Conservation (phyloP, 1,140 invertebrate genomes). For the Thalassaphorura encarpata region DNA sequence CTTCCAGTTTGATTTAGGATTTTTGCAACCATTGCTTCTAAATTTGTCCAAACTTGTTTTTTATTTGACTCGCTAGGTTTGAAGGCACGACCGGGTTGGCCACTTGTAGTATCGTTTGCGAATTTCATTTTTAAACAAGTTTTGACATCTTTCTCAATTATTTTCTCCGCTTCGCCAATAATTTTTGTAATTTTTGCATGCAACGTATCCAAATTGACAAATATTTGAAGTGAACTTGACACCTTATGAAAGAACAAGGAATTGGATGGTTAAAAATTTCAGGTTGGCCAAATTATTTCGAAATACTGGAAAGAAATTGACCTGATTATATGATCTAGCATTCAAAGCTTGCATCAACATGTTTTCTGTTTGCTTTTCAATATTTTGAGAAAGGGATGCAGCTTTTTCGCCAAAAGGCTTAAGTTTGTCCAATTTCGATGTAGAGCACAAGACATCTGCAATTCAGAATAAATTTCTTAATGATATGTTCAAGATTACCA, state of each 20-base stretch:
- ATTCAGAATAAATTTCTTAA: too few relatives aligned
- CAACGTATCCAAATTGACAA: slow-evolving; percentile 27
- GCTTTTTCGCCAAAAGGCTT: slow-evolving; percentile 25
- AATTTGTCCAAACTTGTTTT: slow-evolving; percentile 22
- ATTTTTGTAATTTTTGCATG: slow-evolving; percentile 22
- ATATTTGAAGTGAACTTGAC: slow-evolving; percentile 25
- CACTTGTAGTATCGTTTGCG: background rate
- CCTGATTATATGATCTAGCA: slow-evolving; percentile 14
- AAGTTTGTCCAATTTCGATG: slow-evolving; percentile 11
- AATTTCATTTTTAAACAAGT: background rate
- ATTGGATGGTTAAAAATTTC: background rate
- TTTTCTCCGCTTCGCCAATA: slow-evolving; percentile 20
- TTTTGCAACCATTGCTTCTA: slow-evolving; percentile 18
- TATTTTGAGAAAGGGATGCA: slow-evolving; percentile 24
- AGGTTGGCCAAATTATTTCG: background rate
- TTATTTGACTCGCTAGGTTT: background rate
- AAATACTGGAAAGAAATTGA: background rate
- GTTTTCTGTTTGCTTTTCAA: slow-evolving; percentile 32
- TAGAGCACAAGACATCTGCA: slow-evolving; percentile 22
- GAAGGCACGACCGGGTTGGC: slow-evolving; percentile 10
- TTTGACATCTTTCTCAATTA: slow-evolving; percentile 20
- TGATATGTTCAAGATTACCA: too few relatives aligned
- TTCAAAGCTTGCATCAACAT: slow-evolving; percentile 25
- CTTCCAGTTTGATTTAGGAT: slow-evolving; percentile 10
- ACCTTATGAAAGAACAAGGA: slow-evolving; percentile 10